Evolutionary conservation across 1,140 invertebrate species (phyloP).

Genomic region (Trichonephila clavipes): DNA sequence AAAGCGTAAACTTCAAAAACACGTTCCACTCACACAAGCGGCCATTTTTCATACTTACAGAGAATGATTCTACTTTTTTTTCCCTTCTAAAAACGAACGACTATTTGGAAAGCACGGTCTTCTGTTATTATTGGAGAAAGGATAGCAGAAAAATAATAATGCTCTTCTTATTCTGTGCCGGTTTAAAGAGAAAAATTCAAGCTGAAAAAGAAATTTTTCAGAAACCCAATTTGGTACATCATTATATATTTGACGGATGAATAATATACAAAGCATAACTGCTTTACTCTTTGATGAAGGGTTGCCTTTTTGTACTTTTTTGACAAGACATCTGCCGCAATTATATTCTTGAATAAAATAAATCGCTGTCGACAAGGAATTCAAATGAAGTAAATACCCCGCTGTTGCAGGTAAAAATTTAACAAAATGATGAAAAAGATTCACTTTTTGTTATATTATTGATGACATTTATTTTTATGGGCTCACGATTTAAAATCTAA

Average conservation of each 20-base stretch:
- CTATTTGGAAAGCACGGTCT: background rate
- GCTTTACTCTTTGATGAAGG: background rate
- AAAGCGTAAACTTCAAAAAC: conserved; percentile 32
- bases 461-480: background rate
- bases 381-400: background rate
- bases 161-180: background rate
- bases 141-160: conserved; percentile 10
- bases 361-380: background rate
- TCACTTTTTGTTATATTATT: background rate
- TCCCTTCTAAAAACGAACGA: conserved; percentile 4
- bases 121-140: background rate
- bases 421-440: background rate
- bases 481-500: background rate
- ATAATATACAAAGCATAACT: conserved; percentile 23
- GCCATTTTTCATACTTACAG: conserved; percentile 42
- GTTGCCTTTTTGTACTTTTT: background rate
- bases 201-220: background rate
- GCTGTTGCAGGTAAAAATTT: background rate
- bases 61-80: conserved; percentile 24
- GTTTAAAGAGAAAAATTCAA: background rate
- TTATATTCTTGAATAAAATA: conserved; percentile 21
- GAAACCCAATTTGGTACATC: conserved; percentile 17
- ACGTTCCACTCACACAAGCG: background rate
- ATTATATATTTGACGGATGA: conserved; percentile 45
- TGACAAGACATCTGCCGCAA: background rate